Evolutionary conservation across 1,140 invertebrate genomes (phyloP).

Genomic region (Lordiphosa collinella): DNA sequence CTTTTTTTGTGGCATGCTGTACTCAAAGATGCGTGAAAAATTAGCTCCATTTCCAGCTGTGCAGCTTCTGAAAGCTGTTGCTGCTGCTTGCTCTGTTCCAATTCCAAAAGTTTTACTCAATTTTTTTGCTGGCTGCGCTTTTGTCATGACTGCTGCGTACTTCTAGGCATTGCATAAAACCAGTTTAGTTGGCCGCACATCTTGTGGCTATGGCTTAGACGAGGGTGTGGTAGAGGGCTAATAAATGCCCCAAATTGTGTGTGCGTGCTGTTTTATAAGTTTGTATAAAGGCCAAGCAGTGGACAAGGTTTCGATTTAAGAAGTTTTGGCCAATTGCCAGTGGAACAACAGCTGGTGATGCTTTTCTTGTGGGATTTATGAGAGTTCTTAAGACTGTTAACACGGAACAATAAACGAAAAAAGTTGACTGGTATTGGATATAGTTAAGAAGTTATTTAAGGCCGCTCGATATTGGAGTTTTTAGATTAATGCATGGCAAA

Average conservation of each 20-base stretch:
- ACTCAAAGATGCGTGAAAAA: constrained; percentile 68
- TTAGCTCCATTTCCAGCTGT: constrained; percentile 54
- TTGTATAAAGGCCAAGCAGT: background rate
- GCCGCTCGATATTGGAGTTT: no score
- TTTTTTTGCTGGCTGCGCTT: constrained; percentile 29
- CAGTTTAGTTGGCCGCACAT: constrained; percentile 31
- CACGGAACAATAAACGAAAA: no score
- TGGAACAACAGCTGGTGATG: background rate
- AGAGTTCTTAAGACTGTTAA: background rate
- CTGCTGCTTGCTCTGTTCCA: constrained; percentile 12
- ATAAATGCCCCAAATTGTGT: constrained; percentile 50
- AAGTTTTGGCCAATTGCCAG: background rate
- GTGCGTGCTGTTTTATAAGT: constrained; percentile 43
- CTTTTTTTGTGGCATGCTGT: constrained; percentile 43
- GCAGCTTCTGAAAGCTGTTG: constrained; percentile 12
- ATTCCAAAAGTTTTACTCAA: constrained; percentile 24
- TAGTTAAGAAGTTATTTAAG: no score
- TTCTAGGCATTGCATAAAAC: constrained; percentile 18
- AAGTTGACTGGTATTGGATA: no score
- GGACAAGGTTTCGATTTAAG: constrained; percentile 7
- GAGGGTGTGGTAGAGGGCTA: constrained; percentile 16
- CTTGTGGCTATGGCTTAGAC: constrained; percentile 42
- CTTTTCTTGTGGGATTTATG: background rate
- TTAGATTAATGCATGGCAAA: no score
- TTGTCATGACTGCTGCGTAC: constrained; percentile 46